Evolutionary conservation across 2,888 invertebrate species (phyloP), one percentile per base, ranked within the genome.

Genomic region (Nomada fabriciana): DNA sequence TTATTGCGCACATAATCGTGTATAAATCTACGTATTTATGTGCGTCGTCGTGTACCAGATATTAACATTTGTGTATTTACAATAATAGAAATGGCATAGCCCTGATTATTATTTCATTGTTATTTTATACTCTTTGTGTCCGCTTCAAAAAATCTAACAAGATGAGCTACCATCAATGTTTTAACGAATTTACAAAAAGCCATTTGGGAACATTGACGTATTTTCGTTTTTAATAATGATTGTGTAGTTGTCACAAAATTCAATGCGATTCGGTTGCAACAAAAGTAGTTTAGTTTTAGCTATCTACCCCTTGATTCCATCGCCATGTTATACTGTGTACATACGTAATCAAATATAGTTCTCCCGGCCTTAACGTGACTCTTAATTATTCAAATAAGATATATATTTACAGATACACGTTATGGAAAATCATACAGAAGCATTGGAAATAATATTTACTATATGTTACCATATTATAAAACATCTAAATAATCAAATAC

Each of bases 41-140:
- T 85, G 82, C 74, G 73, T 68, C 70, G 80, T 75, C 63, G 69
- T 82, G 50, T 83, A 76, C 18, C 61, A 25, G 55, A 78, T 82
- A 76, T 76, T 81, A 76, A 80, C 84, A 85, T 83, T 76, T 72
- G 79, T 85, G 78, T 85, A 85, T 87, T 81, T 85, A 87, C 81
- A 78, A 36, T 81, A 83, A 85, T 73, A 61, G 70, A 72, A 76
- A 85, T 74, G 79, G 75, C 67, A 64, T 82, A 80, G 61, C 77
- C 74, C 57, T 70, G 20, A 85, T 86, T 82, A 79, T 67, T 83
- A 75, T 42, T 75, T 59, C 52, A 61, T 64, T 55, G 55, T 82
- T 80, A 80, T 63, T 47, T 64, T 64, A 72, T 82, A 72, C 68
- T 13, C 23, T 67, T 70, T 69, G 60, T 69, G 43, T 65, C 52